These are phyloP conservation scores for Myripristis murdjan DNA, from an alignment of 2,797 vertebrate genomes.

Conservation along the genomic window DNA sequence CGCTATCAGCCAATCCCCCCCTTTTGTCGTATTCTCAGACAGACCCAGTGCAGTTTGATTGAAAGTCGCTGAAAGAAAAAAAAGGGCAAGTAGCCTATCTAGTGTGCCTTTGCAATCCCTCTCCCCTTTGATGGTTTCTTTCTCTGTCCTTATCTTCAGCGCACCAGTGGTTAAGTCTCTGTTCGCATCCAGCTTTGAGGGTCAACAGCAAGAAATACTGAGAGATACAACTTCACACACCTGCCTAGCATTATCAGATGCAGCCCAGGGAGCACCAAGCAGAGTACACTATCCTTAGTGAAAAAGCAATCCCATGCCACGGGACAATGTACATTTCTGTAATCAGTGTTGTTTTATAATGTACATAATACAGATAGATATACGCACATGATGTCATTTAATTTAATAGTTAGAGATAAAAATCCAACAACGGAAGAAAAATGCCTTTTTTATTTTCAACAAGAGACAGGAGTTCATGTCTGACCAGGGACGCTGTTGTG, in stretches of 20 bases:
- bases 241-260: slow-evolving; percentile 50
- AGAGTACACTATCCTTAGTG: slow-evolving; percentile 64
- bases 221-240: slow-evolving; percentile 60
- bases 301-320: slow-evolving; percentile 76
- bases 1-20: slow-evolving; percentile 59
- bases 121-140: slow-evolving; percentile 71
- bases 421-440: slow-evolving; percentile 60
- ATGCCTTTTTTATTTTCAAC: slow-evolving; percentile 75
- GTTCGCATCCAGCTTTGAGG: slow-evolving; percentile 71
- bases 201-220: slow-evolving; percentile 68
- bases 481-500: slow-evolving; percentile 66
- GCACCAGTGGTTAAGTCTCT: slow-evolving; percentile 70
- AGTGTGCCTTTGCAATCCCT: slow-evolving; percentile 86
- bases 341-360: slow-evolving; percentile 88
- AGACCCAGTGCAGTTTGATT: slow-evolving; percentile 72
- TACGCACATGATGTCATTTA: slow-evolving; percentile 86
- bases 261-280: slow-evolving; percentile 56
- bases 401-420: slow-evolving; percentile 69
- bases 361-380: slow-evolving; percentile 88
- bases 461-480: slow-evolving; percentile 60
- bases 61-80: slow-evolving; percentile 78
- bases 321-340: slow-evolving; percentile 85
- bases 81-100: slow-evolving; percentile 83
- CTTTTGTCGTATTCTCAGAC: slow-evolving; percentile 57
- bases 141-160: slow-evolving; percentile 76